Percentiles rank a stretch among this genome's conserved stretches.
These are phyloP conservation scores for Macrophya annulata DNA, from an alignment of 2,888 invertebrate species.

Conservation along the genomic window DNA sequence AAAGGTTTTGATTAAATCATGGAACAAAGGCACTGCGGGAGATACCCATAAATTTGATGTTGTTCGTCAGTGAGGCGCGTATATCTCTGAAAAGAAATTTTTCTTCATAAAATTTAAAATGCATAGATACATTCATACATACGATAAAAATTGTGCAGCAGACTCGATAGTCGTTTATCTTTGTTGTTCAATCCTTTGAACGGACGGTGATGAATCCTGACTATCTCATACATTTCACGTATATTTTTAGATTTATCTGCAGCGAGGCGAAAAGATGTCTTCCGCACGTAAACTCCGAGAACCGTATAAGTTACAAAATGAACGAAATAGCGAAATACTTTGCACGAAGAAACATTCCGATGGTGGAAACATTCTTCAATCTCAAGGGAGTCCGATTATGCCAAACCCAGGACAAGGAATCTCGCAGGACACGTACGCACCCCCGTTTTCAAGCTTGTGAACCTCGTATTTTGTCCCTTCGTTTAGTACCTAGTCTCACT, in stretches of 20 bases:
- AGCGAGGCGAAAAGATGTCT: neutral
- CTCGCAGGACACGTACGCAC: neutral
- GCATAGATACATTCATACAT: neutral
- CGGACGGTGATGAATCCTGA: neutral
- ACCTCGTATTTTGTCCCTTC: neutral
- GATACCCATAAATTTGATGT: neutral
- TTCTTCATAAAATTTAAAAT: neutral
- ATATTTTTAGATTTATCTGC: neutral
- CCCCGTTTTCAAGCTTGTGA: neutral
- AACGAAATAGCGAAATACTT: neutral
- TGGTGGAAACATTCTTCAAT: neutral
- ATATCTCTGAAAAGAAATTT: neutral
- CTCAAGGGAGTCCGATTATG: neutral
- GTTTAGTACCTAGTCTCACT: neutral
- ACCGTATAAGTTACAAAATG: neutral
- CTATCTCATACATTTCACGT: neutral
- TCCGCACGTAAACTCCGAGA: neutral
- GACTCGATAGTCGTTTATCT: neutral
- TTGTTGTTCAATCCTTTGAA: neutral
- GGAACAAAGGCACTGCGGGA: conserved; percentile 13
- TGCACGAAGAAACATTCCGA: neutral
- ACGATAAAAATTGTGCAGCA: neutral
- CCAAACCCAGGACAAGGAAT: neutral
- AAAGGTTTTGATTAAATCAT: conserved; percentile 22
- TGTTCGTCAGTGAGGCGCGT: neutral